Base-by-base conservation (phyloP, 2,113 vertebrate genomes). In the Hypomesus transpacificus region DNA sequence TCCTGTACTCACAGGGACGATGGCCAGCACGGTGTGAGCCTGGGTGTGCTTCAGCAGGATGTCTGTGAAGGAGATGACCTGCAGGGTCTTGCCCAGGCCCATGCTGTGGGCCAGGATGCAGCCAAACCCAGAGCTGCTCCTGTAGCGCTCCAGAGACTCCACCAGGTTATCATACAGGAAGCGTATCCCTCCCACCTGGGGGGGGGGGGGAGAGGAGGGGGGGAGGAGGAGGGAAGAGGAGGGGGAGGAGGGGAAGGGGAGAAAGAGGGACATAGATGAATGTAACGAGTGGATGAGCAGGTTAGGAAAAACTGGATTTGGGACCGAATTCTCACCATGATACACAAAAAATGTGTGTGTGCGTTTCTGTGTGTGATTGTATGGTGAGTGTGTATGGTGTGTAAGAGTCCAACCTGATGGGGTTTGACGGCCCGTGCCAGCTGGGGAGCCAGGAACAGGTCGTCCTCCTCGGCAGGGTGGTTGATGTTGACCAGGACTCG, bases 21-120 rank as follows among this genome's bases (percentile, higher is more conserved):
- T 98, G 74, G 95, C 93, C 78, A 99, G 93, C 84, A 99, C 96
- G 69, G 96, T 98, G 91, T 95, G 96, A 75, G 97, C 96, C 76
- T 94, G 93, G 0, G 97, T 98, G 83, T 98, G 94, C 69, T 86
- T 93, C 84, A 99, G 94, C 71, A 99, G 94, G 83, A 98, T 93
- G 75, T 99, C 96, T 46, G 98, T 83, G 86, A 99, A 99, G 80
- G 97, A 98, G 90, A 99, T 98, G 88, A 99, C 95, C 87, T 99
- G 97, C 70, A 99, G 90, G 16, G 97, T 99, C 86, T 99, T 99
- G 51, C 97, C 97, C 74, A 99, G 84, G 28, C 97, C 97, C 97
- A 99, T 99, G 82, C 97, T 99, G 85, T 98, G 97, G 62, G 96
- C 97, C 64, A 99, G 94, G 84, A 99, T 97, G 86, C 96, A 99